These are phyloP conservation scores for Apis cerana DNA, from an alignment of 1,140 invertebrate species.

Conservation along the genomic window DNA sequence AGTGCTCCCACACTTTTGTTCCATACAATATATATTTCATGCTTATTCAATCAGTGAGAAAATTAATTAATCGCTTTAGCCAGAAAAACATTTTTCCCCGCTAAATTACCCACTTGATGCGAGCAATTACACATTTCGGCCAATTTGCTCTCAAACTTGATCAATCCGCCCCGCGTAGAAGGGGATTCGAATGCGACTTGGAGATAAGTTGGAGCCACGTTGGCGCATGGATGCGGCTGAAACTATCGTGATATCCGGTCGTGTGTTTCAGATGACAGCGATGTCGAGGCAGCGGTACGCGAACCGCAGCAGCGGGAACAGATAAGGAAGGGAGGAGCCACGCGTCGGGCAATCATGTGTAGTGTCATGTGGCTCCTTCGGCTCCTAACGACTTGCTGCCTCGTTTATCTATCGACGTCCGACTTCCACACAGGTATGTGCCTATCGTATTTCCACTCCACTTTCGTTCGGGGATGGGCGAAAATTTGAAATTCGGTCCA, in stretches of 20 bases:
- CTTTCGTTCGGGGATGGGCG: no score
- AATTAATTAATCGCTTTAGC: no score
- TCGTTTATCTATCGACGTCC: constrained; percentile 74
- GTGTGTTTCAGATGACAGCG: constrained; percentile 74
- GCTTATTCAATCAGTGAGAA: no score
- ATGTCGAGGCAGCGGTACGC: constrained; percentile 68
- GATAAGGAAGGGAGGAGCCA: constrained; percentile 72
- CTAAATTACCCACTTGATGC: no score
- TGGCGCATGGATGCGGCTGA: constrained; percentile 16
- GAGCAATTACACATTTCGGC: not conserved
- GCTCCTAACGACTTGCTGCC: constrained; percentile 77
- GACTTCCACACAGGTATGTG: constrained; percentile 74
- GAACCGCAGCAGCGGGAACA: constrained; percentile 72
- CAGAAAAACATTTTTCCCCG: no score
- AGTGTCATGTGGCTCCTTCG: constrained; percentile 79
- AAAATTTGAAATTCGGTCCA: no score
- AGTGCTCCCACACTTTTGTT: no score
- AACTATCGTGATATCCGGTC: constrained; percentile 29
- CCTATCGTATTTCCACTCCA: not conserved
- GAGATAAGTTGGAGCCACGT: constrained; percentile 5
- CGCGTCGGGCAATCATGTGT: constrained; percentile 77
- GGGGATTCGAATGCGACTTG: not conserved
- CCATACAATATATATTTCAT: no score
- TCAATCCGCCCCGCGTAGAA: not conserved
- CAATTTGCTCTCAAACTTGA: not conserved